Base-by-base conservation (phyloP, 92 coral and sea anemone genomes). In the Epizoanthus stellaris region DNA sequence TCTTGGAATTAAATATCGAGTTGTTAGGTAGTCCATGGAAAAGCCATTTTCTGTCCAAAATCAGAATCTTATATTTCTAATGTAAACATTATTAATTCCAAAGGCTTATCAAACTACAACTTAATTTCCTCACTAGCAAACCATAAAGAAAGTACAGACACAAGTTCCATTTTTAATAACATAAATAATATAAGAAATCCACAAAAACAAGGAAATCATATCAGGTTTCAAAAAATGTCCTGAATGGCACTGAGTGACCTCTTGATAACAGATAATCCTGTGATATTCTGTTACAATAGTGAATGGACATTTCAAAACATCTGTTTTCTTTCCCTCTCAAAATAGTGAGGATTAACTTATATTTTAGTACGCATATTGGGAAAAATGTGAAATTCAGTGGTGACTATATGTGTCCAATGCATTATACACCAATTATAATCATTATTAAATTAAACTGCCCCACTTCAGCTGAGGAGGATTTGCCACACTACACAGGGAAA, bases 401-500 rank as follows among this genome's bases (percentile, higher is more conserved):
- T 53, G 58, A 34, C 17, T 21, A 64, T 13, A 64, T 23, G 7
- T 20, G 23, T 3, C 9, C n/a, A 60, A 47, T 49, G 9, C 23
- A 79, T 2, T 12, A 21, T 75, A n/a, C 66, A 45, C 70, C 4
- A 64, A 64, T 25, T 79, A 42, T 21, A 40, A 79, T 20, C 47
- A 62, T 10, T 11, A 58, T 9, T 64, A 6, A 43, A 20, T 17
- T 21, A 52, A 52, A 52, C 12, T 9, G 14, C 3, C 52, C 56
- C 14, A 52, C 3, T 52, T 3, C 56, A 52, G 6, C 49, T 2
- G 10, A 11, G 11, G 70, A 42, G 72, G 72, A 79, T 43, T 47
- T 79, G 66, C 59, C 70, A 77, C 16, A 17, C 66, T 77, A 17
- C 45, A 62, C 58, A 20, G 47, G 70, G 70, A 45, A 79, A 79